These are phyloP conservation scores for Cheilosia soror DNA, from an alignment of 2,888 invertebrate genomes.

Conservation along the genomic window DNA sequence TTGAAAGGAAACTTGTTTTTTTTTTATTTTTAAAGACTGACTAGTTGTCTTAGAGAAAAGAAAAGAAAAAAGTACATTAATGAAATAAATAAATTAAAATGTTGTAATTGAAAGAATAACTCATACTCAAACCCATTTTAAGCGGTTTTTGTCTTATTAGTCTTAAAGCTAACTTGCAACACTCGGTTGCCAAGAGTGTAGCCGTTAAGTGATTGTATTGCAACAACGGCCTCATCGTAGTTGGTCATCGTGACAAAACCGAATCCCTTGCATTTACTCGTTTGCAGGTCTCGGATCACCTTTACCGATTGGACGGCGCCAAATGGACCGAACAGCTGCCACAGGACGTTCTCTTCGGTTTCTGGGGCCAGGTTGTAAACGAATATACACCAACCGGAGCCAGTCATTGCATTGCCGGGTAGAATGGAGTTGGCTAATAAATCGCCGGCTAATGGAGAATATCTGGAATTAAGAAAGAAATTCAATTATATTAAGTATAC, in stretches of 20 bases:
- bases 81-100: conserved; percentile 28
- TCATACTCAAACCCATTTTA: conserved; percentile 77
- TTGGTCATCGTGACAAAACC: conserved; percentile 99
- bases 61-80: conserved; percentile 46
- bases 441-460: conserved; percentile 93
- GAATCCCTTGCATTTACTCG: conserved; percentile 99
- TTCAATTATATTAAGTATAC: conserved; percentile 3
- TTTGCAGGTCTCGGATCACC: conserved; percentile 97
- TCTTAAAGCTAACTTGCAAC: conserved; percentile 98
- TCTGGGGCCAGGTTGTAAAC: conserved; percentile 98
- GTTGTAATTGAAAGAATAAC: neutral
- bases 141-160: conserved; percentile 91
- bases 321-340: conserved; percentile 98
- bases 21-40: conserved; percentile 44
- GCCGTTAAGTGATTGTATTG: conserved; percentile 98
- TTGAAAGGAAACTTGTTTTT: conserved; percentile 62
- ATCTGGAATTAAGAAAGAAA: conserved; percentile 81
- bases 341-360: conserved; percentile 97
- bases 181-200: conserved; percentile 97
- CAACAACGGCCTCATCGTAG: conserved; percentile 98
- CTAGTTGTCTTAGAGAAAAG: conserved; percentile 50
- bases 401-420: conserved; percentile 93
- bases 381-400: conserved; percentile 92
- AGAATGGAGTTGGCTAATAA: conserved; percentile 90
- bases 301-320: conserved; percentile 99